A percentile compares a stretch with the other conserved stretches of the same genome.
These are phyloP conservation scores for Panagrolaimus sp. DNA, from an alignment of 1,140 invertebrate species.

Conservation along the genomic window DNA sequence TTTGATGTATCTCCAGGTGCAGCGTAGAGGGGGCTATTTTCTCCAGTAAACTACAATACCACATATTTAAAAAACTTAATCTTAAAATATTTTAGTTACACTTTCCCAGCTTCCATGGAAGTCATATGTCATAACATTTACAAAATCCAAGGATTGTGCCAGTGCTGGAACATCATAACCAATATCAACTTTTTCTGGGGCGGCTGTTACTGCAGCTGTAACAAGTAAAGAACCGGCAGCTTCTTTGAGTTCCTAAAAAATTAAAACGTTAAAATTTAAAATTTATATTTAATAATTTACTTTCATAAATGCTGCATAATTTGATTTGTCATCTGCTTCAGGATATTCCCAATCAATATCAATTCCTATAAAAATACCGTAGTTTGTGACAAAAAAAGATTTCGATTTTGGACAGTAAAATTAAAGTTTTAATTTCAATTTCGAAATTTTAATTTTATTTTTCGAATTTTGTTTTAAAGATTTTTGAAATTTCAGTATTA, in stretches of 20 bases:
- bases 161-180: conserved; percentile 56
- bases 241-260: background rate
- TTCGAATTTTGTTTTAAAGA: no score
- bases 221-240: conserved; percentile 36
- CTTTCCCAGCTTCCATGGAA: conserved; percentile 28
- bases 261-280: background rate
- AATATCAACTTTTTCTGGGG: conserved; percentile 50
- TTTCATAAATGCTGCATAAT: conserved; percentile 17
- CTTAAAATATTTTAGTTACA: no score
- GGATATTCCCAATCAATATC: conserved; percentile 96
- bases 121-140: conserved; percentile 33
- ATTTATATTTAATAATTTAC: background rate
- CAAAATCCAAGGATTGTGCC: conserved; percentile 26
- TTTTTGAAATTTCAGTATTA: no score
- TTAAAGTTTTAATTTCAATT: no score
- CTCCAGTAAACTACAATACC: no score
- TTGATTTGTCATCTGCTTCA: conserved; percentile 37
- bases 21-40: conserved; percentile 7
- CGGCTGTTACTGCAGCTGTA: conserved; percentile 53
- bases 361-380: conserved; percentile 58
- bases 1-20: background rate
- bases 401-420: no score
- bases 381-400: no score
- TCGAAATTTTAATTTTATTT: no score
- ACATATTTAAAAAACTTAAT: no score